Conservation (phyloP, 2,113 vertebrate genomes). For the Arizona elegans region DNA sequence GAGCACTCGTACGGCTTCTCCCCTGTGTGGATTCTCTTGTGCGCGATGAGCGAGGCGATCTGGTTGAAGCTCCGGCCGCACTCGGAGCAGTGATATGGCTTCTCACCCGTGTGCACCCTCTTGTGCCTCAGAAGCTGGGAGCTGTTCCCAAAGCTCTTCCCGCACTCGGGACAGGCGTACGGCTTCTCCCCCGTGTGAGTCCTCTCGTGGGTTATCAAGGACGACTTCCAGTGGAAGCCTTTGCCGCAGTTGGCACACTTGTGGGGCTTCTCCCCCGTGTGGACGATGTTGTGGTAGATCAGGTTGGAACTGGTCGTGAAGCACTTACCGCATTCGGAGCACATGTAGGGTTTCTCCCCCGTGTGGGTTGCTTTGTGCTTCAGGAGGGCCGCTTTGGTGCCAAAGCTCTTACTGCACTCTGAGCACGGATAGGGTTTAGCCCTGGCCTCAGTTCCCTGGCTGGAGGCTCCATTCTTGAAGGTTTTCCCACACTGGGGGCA, state of each 20-base stretch:
- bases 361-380: conserved; percentile 66
- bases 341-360: conserved; percentile 62
- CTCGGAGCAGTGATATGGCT: conserved; percentile 49
- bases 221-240: conserved; percentile 62
- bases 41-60: conserved; percentile 14
- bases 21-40: conserved; percentile 38
- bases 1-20: conserved; percentile 38
- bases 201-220: conserved; percentile 63
- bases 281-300: conserved; percentile 63
- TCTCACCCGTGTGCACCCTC: conserved; percentile 63
- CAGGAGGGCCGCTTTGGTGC: conserved; percentile 60
- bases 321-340: conserved; percentile 62
- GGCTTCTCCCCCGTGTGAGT: conserved; percentile 69
- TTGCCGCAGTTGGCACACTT: conserved; percentile 64
- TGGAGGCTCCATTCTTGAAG: conserved; percentile 61
- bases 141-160: conserved; percentile 64
- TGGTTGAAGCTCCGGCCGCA: conserved; percentile 60
- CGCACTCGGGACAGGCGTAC: conserved; percentile 63
- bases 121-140: conserved; percentile 65
- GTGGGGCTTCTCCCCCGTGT: conserved; percentile 69
- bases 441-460: conserved; percentile 59
- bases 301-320: conserved; percentile 67
- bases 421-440: conserved; percentile 65
- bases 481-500: conserved; percentile 71
- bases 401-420: conserved; percentile 70